Evolutionary conservation across 2,113 vertebrate species (phyloP), one percentile per base, ranked within the genome.

Genomic region (Alouatta palliata): DNA sequence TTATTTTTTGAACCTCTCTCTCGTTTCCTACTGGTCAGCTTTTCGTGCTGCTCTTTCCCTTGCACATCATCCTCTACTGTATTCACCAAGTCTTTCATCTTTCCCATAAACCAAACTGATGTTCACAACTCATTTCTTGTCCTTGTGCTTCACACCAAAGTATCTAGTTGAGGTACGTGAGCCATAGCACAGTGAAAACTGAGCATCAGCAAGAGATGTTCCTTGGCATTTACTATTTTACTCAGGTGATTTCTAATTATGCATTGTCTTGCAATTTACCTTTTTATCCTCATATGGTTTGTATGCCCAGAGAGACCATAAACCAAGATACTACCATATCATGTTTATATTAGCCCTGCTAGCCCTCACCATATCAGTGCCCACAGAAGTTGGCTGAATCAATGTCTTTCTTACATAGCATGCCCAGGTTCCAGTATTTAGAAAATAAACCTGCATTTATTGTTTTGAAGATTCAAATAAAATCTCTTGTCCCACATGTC

Each of bases 381-480:
- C 20, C 54, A 40, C 43, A 68, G 32, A 90, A 35, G 40, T 79
- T n/a, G 30, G 9, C 43, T 73, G 61, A 90, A 37, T 45, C 61
- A 75, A 30, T 52, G 8, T 86, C 30, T 61, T 77, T 79, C 45
- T 58, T 87, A 90, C 49, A 77, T 1, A 66, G 30, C 32, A 54
- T 2, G 82, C 16, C 11, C 32, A 47, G 4, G 92, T 94, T 35
- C 43, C 45, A 70, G 30, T 43, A 32, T 37, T 45, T 21, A 37
- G 49, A 77, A 96, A 96, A 86, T 82, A 81, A 94, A 20, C 2
- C 27, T 71, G 35, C 5, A 43, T 88, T 25, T 54, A n/a, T 92
- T 94, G 79, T 49, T 94, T 70, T 61, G 68, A 93, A 91, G 30
- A 3, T 83, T 91, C 19, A 32, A 71, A 68, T 79, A 91, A 81